Conservation (phyloP, 2,113 vertebrate species). For the Hymenochirus boettgeri region DNA sequence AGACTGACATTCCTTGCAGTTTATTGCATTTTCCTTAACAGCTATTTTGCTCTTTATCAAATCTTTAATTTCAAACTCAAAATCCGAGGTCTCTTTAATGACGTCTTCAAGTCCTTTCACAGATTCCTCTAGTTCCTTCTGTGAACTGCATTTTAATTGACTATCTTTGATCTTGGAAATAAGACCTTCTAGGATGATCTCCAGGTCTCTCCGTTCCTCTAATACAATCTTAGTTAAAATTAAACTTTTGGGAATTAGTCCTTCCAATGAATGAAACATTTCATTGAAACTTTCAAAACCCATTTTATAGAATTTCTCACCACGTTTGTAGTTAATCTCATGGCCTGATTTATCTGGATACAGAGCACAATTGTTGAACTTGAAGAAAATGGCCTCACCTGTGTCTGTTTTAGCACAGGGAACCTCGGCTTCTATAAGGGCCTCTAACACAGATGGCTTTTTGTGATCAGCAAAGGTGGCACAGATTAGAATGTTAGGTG, state of each 20-base stretch:
- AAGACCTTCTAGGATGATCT: slow-evolving; percentile 39
- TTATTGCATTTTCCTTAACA: slow-evolving; percentile 37
- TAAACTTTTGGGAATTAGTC: slow-evolving; percentile 23
- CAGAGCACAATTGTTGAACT: slow-evolving; percentile 54
- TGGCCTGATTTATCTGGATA: slow-evolving; percentile 36
- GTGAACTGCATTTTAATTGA: slow-evolving; percentile 47
- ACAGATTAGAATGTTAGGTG: slow-evolving; percentile 48
- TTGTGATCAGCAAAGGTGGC: slow-evolving; percentile 52
- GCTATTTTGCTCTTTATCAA: neutral
- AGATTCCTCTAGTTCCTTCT: slow-evolving; percentile 15
- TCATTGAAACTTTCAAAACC: neutral
- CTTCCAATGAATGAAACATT: slow-evolving; percentile 6
- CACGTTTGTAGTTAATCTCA: neutral
- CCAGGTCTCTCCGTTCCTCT: slow-evolving; percentile 38
- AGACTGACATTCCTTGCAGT: slow-evolving; percentile 48
- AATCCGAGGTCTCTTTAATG: slow-evolving; percentile 28
- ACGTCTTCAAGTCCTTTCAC: neutral
- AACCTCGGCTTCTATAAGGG: slow-evolving; percentile 32
- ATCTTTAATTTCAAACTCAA: slow-evolving; percentile 21
- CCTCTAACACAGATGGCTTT: slow-evolving; percentile 45
- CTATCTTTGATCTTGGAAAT: slow-evolving; percentile 9
- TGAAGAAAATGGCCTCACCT: neutral
- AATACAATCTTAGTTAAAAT: slow-evolving; percentile 28
- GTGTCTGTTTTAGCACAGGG: slow-evolving; percentile 41
- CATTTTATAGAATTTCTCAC: slow-evolving; percentile 31